These are phyloP conservation scores for Platygyra sinensis DNA, from an alignment of 64 coral and sea anemone species.

Conservation along the genomic window DNA sequence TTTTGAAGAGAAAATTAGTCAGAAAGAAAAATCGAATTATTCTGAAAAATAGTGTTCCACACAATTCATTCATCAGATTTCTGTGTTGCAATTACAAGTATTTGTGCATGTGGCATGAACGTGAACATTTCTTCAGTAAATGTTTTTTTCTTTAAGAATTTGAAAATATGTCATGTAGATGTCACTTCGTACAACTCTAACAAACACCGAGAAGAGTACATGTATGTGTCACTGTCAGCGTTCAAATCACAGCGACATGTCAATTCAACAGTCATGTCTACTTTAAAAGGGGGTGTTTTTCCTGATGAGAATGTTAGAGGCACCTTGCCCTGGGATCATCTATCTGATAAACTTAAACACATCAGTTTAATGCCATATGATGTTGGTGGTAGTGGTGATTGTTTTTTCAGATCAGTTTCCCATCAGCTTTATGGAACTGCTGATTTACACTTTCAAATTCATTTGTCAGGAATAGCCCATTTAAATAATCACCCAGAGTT, in stretches of 20 bases:
- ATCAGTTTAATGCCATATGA: conserved; percentile 28
- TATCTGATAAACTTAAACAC: conserved; percentile 8
- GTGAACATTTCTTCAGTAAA: conserved; percentile 40
- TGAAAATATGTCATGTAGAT: no score
- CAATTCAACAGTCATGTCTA: background rate
- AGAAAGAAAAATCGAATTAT: conserved; percentile 22
- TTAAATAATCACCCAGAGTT: conserved; percentile 30
- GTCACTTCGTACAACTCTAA: background rate
- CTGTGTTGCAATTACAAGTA: conserved; percentile 47
- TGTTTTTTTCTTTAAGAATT: conserved; percentile 32
- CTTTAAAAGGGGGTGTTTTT: conserved; percentile 33
- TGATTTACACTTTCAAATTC: conserved; percentile 14
- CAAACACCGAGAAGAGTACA: background rate
- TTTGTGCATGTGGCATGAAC: conserved; percentile 23
- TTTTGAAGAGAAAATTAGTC: conserved; percentile 8
- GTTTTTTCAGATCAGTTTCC: conserved; percentile 48
- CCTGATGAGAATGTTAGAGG: background rate
- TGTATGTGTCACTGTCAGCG: background rate
- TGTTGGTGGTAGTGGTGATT: conserved; percentile 36
- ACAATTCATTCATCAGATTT: conserved; percentile 28
- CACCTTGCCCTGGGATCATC: conserved; percentile 28
- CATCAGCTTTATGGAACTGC: conserved; percentile 43
- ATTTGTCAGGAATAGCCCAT: conserved; percentile 13
- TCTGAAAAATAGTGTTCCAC: conserved; percentile 27
- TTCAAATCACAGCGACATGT: background rate